Conservation (phyloP, 2,797 vertebrate species). For the Sebastes itinus region DNA sequence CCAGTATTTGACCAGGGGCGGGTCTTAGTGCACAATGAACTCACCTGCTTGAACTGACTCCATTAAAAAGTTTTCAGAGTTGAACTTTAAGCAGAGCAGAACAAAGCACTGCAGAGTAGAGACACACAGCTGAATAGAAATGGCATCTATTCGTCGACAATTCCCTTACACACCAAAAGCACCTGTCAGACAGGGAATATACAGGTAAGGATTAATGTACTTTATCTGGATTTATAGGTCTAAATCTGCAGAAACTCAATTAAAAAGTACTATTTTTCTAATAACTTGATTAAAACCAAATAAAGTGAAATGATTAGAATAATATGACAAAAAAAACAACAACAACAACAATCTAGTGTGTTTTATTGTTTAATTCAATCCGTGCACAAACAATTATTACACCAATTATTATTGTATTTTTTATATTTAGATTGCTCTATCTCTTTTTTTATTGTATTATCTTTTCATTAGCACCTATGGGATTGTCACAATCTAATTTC, state of each 20-base stretch:
- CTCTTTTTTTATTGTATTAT: too few relatives aligned
- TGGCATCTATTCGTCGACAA: conserved; percentile 73
- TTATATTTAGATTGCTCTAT: too few relatives aligned
- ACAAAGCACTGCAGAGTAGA: background rate
- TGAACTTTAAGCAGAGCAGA: background rate
- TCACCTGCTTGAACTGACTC: background rate
- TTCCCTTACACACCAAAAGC: conserved; percentile 79
- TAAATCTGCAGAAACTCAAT: background rate
- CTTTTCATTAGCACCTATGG: too few relatives aligned
- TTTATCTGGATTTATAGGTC: background rate
- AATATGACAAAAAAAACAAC: fast-evolving
- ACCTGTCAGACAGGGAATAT: conserved; percentile 82
- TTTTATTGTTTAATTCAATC: background rate
- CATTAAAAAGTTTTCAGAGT: background rate
- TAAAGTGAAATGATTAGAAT: background rate
- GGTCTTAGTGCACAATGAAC: conserved; percentile 48
- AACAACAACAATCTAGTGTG: fast-evolving
- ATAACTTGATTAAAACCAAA: background rate
- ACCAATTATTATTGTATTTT: too few relatives aligned
- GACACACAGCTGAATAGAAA: conserved; percentile 23
- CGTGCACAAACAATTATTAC: background rate
- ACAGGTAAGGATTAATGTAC: conserved; percentile 76
- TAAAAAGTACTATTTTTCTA: background rate
- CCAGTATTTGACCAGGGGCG: conserved; percentile 44
- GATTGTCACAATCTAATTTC: too few relatives aligned